Base-by-base conservation (phyloP, 2,113 vertebrate species). In the Chelonoidis abingdonii region DNA sequence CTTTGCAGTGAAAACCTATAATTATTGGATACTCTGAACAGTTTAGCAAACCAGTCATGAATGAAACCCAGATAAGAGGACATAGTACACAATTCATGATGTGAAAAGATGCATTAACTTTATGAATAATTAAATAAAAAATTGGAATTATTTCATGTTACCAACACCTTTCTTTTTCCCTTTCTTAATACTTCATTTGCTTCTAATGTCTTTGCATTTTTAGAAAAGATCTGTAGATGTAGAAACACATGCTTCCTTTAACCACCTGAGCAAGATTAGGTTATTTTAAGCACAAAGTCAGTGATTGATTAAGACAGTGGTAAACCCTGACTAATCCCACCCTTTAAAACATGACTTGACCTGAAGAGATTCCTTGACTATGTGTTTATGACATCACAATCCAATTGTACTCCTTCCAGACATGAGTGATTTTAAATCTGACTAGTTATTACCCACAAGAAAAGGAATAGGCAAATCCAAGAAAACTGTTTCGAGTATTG, bases 301-400 rank as follows among this genome's bases (percentile, higher is more conserved):
- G 87, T 47, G 93, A 97, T 97, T 96, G 96, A 94, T 83, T 96
- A 86, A 93, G 94, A 78, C 78, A 47, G 3, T 8, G 13, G 79
- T 95, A 97, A 97, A 96, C 35, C 92, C 83, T 49, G 49, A 91
- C 80, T 97, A 97, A 97, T 97, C 96, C 92, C 12, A 0, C 52
- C 94, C 88, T 95, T 97, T 97, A 93, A 95, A 96, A 97, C 87
- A 91, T 94, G 90, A 88, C 90, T 50, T 97, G 94, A 97, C 96
- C 97, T 97, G 96, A 94, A 93, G 92, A 90, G 92, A 97, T 94
- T 93, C 94, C 16, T 0, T 92, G 86, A 93, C 93, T 95, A 94
- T 97, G 11, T 27, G 41, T 76, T 78, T 27, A 78, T 78, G 94
- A 97, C 96, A 95, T 97, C 97, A 97, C 94, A 97, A 97, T 97